phyloP scores from a whole-genome alignment of 1,140 invertebrate species.

The Centruroides sculpturatus region DNA sequence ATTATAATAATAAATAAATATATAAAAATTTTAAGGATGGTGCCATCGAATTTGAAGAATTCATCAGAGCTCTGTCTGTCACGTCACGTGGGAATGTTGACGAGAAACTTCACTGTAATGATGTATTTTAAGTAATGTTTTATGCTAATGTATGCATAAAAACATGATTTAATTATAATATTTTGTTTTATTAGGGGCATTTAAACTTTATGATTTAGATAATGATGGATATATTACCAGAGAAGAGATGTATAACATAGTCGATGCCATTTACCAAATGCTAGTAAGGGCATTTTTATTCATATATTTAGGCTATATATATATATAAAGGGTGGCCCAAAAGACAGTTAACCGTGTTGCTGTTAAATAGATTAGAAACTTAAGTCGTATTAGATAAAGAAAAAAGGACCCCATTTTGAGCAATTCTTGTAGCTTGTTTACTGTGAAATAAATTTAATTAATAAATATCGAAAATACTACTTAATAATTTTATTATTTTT shows the following conservation, averaged over 20 bases:
- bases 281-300: slow-evolving; percentile 49
- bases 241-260: slow-evolving; percentile 96
- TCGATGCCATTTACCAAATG: slow-evolving; percentile 99
- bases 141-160: background rate
- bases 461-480: too few relatives aligned
- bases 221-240: slow-evolving; percentile 94
- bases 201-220: slow-evolving; percentile 89
- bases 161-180: background rate
- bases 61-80: slow-evolving; percentile 85
- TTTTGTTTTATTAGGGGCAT: slow-evolving; percentile 64
- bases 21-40: slow-evolving; percentile 56
- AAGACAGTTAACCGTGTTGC: too few relatives aligned
- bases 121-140: background rate
- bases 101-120: slow-evolving; percentile 87
- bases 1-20: too few relatives aligned
- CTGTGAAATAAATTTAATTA: too few relatives aligned
- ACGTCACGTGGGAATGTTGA: slow-evolving; percentile 91
- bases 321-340: too few relatives aligned
- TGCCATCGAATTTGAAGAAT: slow-evolving; percentile 95
- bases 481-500: too few relatives aligned
- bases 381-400: too few relatives aligned
- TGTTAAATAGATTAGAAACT: too few relatives aligned
- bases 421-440: too few relatives aligned
- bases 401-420: too few relatives aligned
- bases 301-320: too few relatives aligned